Evolutionary conservation across 2,113 vertebrate species (phyloP).

Genomic region (Coptodon rendalli): DNA sequence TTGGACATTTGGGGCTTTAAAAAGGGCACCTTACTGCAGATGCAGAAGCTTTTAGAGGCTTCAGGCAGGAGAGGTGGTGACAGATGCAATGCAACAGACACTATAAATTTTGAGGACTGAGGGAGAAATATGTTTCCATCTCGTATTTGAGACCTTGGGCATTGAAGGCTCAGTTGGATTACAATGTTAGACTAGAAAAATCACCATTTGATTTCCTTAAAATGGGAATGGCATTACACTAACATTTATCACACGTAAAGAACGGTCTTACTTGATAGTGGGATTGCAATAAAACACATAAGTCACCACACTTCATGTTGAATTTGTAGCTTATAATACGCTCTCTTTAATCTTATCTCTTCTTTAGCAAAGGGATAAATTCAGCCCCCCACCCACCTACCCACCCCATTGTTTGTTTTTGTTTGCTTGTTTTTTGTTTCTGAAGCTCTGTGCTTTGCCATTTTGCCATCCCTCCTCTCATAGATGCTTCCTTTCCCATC

Average conservation of each 20-base stretch:
- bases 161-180: slow-evolving; percentile 15
- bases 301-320: not conserved
- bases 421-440: not conserved
- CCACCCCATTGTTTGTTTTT: not conserved
- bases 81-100: slow-evolving; percentile 12
- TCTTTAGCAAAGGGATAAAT: slow-evolving; percentile 5
- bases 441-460: not conserved
- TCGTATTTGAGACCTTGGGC: slow-evolving; percentile 13
- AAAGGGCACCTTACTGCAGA: slow-evolving; percentile 23
- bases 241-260: slow-evolving; percentile 1
- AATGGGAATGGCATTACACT: slow-evolving; percentile 34
- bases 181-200: slow-evolving; percentile 10
- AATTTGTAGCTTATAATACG: not conserved
- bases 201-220: not conserved
- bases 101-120: not conserved
- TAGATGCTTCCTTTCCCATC: not conserved
- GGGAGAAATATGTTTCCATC: not conserved
- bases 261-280: not conserved
- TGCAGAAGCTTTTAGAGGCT: not conserved
- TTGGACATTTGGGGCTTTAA: slow-evolving; percentile 26
- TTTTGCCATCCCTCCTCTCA: not conserved
- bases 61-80: not conserved
- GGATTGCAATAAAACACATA: slow-evolving; percentile 3
- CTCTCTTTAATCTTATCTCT: not conserved
- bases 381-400: not conserved